phyloP scores from a whole-genome alignment of 2,113 vertebrate species.

The Madoqua kirkii region DNA sequence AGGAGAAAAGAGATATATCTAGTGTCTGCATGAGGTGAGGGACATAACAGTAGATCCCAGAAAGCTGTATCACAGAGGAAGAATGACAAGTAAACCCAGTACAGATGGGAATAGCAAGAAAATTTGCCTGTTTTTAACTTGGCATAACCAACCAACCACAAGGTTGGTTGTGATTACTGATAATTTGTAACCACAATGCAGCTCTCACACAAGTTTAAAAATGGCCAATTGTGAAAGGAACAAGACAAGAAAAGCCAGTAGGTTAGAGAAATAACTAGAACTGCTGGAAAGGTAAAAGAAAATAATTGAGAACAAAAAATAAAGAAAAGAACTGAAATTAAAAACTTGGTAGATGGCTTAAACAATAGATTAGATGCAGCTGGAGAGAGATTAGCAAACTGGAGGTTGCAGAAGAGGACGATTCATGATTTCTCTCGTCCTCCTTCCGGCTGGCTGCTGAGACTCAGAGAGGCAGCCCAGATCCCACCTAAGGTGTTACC shows the following conservation, averaged over 20 bases:
- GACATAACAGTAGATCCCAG: neutral
- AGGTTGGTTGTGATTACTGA: neutral
- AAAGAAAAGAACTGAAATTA: neutral
- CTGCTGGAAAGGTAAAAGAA: neutral
- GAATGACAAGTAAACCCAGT: neutral
- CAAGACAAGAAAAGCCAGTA: neutral
- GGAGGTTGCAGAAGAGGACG: rapidly evolving
- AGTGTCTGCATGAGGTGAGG: neutral
- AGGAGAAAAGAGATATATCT: neutral
- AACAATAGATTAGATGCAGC: neutral
- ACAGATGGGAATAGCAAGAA: neutral
- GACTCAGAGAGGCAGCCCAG: rapidly evolving
- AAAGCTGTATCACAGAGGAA: neutral
- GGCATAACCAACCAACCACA: neutral
- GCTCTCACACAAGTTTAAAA: neutral
- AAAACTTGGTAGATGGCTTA: neutral
- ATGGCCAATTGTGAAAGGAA: neutral
- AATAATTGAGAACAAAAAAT: neutral
- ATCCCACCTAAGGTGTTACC: constrained; percentile 76
- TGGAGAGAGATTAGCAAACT: neutral
- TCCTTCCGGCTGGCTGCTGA: neutral
- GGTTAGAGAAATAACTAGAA: neutral
- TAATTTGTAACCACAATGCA: neutral
- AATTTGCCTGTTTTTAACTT: neutral
- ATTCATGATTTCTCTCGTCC: rapidly evolving